Evolutionary conservation across 1,140 invertebrate genomes (phyloP), one percentile per base, ranked within the genome.

Genomic region (Geopemphigus sp.): DNA sequence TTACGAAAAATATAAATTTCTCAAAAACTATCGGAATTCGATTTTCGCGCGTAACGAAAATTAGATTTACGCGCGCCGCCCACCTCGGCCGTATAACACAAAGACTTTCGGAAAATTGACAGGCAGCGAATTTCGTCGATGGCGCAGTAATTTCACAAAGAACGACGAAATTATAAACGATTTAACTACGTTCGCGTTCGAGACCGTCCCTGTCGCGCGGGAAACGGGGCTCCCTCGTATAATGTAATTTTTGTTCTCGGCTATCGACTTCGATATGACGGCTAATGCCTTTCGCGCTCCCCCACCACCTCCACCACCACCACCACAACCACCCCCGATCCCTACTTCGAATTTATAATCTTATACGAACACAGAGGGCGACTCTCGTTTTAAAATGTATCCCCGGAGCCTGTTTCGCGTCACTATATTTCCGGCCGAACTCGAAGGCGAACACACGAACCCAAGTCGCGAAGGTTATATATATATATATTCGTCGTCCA

Each of bases 331-430:
- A n/a, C n/a, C n/a, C n/a, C n/a, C n/a, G n/a, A n/a, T 66, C 4
- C 3, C 10, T 68, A 50, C 8, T 0, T 50, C 50, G 15, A 68
- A 39, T n/a, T 73, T 57, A 76, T 57, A 61, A 57, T 45, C 14
- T 32, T 57, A 15, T 76, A 45, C n/a, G 22, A 19, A 66, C 24
- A 66, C 11, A 29, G 45, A n/a, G n/a, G n/a, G n/a, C n/a, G n/a
- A n/a, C 22, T 32, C 59, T 45, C 53, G 29, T 76, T 39, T 76
- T 39, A 45, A n/a, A 39, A 76, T 45, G 12, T 76, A 47, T 22
- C 73, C 32, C 73, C 26, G 1, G 73, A 57, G 73, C 8, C 29
- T 0, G 6, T 59, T 59, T n/a, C 32, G 19, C 12, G 8, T 24
- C 11, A 50, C 15, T 45, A 15, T 1, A 2, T 22, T 14, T 17